These are phyloP conservation scores for Oscheius sp. DNA, from an alignment of 2,888 invertebrate species.

Conservation along the genomic window DNA sequence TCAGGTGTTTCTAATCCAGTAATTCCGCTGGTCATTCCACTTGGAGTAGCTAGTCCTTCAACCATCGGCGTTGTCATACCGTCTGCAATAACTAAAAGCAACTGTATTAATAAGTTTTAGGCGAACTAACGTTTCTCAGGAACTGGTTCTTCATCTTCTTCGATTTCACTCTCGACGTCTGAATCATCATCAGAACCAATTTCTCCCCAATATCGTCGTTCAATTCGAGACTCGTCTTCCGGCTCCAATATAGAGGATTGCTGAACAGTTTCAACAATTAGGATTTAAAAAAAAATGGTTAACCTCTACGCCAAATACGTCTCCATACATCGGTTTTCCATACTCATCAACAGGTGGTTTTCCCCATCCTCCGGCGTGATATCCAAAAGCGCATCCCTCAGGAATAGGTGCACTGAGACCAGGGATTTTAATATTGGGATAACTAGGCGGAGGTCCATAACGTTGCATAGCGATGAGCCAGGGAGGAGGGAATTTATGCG, in stretches of 20 bases:
- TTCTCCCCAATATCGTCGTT: slow-evolving; percentile 95
- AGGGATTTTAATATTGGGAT: slow-evolving; percentile 92
- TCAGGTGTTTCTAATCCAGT: slow-evolving; percentile 91
- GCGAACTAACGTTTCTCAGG: slow-evolving; percentile 55
- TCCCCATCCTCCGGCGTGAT: slow-evolving; percentile 99
- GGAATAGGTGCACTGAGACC: slow-evolving; percentile 94
- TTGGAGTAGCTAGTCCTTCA: slow-evolving; percentile 51
- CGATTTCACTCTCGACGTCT: slow-evolving; percentile 72
- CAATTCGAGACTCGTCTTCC: slow-evolving; percentile 87
- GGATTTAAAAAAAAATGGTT: background rate
- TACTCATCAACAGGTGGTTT: slow-evolving; percentile 99
- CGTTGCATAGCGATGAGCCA: slow-evolving; percentile 97
- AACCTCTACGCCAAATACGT: slow-evolving; percentile 88
- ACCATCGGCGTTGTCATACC: slow-evolving; percentile 59
- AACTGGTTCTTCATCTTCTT: slow-evolving; percentile 63
- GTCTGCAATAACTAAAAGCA: slow-evolving; percentile 35
- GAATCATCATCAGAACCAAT: slow-evolving; percentile 85
- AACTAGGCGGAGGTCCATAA: slow-evolving; percentile 98
- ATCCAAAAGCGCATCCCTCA: slow-evolving; percentile 92
- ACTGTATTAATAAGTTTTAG: too few species aligned
- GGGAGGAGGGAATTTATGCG: slow-evolving; percentile 83
- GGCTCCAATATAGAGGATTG: slow-evolving; percentile 43
- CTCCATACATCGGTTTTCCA: slow-evolving; percentile 96
- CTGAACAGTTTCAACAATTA: slow-evolving; percentile 3
- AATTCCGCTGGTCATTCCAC: slow-evolving; percentile 70